phyloP scores from a whole-genome alignment of 2,113 vertebrate genomes.

The Triplophysa rosa region DNA sequence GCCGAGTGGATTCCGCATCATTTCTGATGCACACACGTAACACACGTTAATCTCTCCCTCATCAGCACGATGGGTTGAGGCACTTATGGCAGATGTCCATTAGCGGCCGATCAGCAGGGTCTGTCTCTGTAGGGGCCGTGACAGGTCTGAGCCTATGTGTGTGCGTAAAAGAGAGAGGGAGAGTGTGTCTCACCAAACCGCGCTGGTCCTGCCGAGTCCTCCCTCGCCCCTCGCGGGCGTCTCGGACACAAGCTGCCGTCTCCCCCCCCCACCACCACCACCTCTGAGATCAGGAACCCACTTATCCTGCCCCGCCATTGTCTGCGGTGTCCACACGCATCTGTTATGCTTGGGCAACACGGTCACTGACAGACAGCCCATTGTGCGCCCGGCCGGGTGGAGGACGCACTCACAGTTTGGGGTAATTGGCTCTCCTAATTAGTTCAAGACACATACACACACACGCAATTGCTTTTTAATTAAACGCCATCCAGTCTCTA shows the following conservation, averaged over 20 bases:
- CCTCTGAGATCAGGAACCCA: conserved; percentile 52
- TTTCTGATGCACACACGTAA: neutral
- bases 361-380: conserved; percentile 58
- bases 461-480: conserved; percentile 60
- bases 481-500: conserved; percentile 53
- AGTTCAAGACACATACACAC: conserved; percentile 59
- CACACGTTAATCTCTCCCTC: conserved; percentile 27
- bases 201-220: conserved; percentile 61
- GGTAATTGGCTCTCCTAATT: conserved; percentile 65
- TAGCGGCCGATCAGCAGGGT: conserved; percentile 52
- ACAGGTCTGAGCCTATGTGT: conserved; percentile 43
- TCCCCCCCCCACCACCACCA: conserved; percentile 14
- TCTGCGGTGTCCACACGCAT: conserved; percentile 70
- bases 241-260: conserved; percentile 61
- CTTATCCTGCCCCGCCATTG: conserved; percentile 61
- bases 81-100: conserved; percentile 56
- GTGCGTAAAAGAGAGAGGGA: conserved; percentile 12
- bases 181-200: conserved; percentile 30
- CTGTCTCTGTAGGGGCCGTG: conserved; percentile 44
- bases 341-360: conserved; percentile 67
- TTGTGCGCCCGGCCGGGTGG: conserved; percentile 53
- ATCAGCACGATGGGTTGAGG: conserved; percentile 21
- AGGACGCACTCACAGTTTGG: conserved; percentile 62
- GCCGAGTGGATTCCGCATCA: conserved; percentile 12
- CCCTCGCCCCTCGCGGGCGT: conserved; percentile 57